Conservation (phyloP, 2,888 invertebrate genomes). For the Chrysolina haemoptera region DNA sequence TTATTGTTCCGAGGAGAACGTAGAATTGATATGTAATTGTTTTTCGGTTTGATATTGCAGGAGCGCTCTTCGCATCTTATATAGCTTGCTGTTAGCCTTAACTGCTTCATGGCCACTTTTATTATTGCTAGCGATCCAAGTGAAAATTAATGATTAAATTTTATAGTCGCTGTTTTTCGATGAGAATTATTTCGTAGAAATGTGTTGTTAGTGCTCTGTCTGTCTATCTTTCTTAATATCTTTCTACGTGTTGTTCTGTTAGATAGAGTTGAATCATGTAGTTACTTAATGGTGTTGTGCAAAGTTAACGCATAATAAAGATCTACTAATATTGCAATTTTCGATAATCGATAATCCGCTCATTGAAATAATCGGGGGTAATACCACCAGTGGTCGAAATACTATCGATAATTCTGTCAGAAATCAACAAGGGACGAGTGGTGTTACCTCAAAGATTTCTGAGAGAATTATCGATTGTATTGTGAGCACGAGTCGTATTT, state of each 20-base stretch:
- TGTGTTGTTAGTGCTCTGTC: not conserved
- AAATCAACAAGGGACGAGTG: no score
- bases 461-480: no score
- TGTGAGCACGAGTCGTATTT: no score
- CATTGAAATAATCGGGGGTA: no score
- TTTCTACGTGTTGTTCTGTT: not conserved
- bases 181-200: conserved; percentile 3
- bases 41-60: conserved; percentile 64
- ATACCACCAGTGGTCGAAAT: no score
- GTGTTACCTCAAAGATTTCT: no score
- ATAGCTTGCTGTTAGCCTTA: conserved; percentile 42
- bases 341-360: no score
- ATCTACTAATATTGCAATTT: no score
- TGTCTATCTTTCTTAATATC: not conserved
- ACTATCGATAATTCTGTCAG: no score
- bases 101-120: conserved; percentile 44
- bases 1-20: conserved; percentile 68
- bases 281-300: no score
- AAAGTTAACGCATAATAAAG: no score
- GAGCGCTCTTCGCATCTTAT: conserved; percentile 57
- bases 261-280: no score
- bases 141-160: conserved; percentile 49
- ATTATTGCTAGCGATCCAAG: conserved; percentile 45
- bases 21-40: conserved; percentile 70
- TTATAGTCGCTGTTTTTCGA: conserved; percentile 30